Conservation (phyloP, 2,797 vertebrate genomes). For the Columba guinea region DNA sequence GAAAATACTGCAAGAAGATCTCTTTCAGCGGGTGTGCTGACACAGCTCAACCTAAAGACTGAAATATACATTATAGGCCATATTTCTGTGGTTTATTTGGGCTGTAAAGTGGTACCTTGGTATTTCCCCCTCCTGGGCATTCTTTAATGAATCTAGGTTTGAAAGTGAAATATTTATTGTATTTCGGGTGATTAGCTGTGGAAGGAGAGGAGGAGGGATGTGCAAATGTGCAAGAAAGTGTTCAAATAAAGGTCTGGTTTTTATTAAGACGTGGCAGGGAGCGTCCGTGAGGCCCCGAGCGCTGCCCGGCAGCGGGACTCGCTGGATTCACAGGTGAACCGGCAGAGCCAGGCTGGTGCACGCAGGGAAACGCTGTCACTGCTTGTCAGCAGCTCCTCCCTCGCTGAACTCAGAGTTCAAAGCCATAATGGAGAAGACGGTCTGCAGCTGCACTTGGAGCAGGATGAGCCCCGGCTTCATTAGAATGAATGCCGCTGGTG, state of each 20-base stretch:
- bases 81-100: slow-evolving; percentile 78
- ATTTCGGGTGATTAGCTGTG: slow-evolving; percentile 23
- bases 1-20: slow-evolving; percentile 56
- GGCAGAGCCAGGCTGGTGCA: neutral
- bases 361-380: neutral
- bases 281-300: rapidly evolving
- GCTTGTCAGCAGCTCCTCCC: neutral
- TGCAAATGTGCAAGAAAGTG: slow-evolving; percentile 30
- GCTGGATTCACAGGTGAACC: too few species aligned
- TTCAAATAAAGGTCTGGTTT: neutral
- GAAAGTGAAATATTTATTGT: slow-evolving; percentile 81
- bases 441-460: neutral
- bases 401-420: neutral
- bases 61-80: slow-evolving; percentile 72
- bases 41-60: slow-evolving; percentile 72
- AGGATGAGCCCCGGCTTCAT: slow-evolving; percentile 28
- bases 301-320: neutral
- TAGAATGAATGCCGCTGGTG: slow-evolving; percentile 56
- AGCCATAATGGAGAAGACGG: neutral
- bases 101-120: slow-evolving; percentile 79
- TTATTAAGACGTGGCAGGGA: neutral
- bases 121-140: slow-evolving; percentile 78
- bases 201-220: slow-evolving; percentile 42
- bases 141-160: slow-evolving; percentile 79
- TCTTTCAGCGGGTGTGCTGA: slow-evolving; percentile 73